Evolutionary conservation across 2,113 vertebrate species (phyloP), one percentile per base, ranked within the genome.

Genomic region (Larimichthys crocea): DNA sequence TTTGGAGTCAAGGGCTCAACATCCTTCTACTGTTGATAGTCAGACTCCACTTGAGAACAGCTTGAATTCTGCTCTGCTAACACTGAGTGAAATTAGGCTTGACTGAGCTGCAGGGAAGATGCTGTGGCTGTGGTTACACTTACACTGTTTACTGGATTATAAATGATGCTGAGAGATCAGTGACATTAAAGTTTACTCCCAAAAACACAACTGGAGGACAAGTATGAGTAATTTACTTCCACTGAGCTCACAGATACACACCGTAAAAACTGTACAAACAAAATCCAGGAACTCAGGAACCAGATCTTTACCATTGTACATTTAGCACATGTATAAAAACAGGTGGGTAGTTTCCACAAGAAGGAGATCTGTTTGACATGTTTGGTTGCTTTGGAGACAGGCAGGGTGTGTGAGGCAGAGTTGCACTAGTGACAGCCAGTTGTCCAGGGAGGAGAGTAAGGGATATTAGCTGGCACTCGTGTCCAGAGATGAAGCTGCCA

Each of bases 381-480:
- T 86, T 81, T 84, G 75, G 91, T 93, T 93, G 76, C 84, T 1
- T n/a, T 81, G 91, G 92, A 73, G 88, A 93, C 73, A 26, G 60
- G 48, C 42, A 65, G 68, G 70, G 63, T 73, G 83, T 35, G 79
- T 55, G 65, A 44, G 67, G 70, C 35, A 0, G 75, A 11, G 8
- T 16, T 53, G 61, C 42, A 53, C 4, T 8, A 68, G 57, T 67
- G 86, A 80, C 52, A 57, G 82, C 66, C 83, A 85, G 85, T 87
- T 91, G 85, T 91, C 83, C 49, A 26, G 67, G 79, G 76, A 80
- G 68, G 11, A 62, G 63, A 53, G 83, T 70, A 78, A 67, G 48
- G 74, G 80, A 85, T 79, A 73, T 64, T 20, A 64, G 63, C 67
- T 82, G 76, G 88, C 86, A 82, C 55, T 20, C 29, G 70, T 73